phyloP scores from a whole-genome alignment of 1,140 invertebrate genomes.

The Hesperophylax magnus region DNA sequence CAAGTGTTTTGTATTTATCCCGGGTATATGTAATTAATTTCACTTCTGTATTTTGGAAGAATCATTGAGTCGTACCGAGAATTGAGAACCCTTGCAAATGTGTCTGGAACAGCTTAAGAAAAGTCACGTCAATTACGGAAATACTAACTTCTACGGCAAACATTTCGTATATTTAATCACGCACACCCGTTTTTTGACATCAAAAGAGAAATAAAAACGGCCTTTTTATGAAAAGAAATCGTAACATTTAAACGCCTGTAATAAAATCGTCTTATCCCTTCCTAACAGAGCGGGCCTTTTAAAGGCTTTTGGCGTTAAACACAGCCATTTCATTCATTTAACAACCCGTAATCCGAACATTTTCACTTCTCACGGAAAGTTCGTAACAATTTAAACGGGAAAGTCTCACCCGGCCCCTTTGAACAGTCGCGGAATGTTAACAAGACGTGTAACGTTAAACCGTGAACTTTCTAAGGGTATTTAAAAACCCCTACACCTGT shows the following conservation, averaged over 20 bases:
- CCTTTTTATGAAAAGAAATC: constrained; percentile 1
- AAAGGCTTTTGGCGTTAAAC: constrained; percentile 13
- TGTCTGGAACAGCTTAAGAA: too few species aligned
- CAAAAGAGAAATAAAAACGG: constrained; percentile 6
- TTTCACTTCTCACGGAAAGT: constrained; percentile 16
- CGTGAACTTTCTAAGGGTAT: constrained; percentile 4
- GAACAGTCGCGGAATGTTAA: constrained; percentile 25
- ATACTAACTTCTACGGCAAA: too few species aligned
- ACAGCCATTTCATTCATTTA: constrained; percentile 21
- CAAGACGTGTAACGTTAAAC: constrained; percentile 22
- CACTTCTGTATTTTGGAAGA: too few species aligned
- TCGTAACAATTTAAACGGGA: constrained; percentile 18
- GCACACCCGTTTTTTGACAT: background rate
- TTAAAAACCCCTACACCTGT: constrained; percentile 31
- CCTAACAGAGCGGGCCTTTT: background rate
- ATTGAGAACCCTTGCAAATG: too few species aligned
- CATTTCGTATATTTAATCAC: constrained; percentile 20
- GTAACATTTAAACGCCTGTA: background rate
- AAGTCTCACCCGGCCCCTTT: background rate
- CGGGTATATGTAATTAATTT: too few species aligned
- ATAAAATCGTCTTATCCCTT: constrained; percentile 26
- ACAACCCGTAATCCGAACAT: constrained; percentile 21
- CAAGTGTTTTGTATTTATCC: too few species aligned
- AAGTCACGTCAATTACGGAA: too few species aligned
- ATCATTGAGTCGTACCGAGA: too few species aligned